These are phyloP conservation scores for Cybosia mesomella DNA, from an alignment of 2,888 invertebrate genomes.

Conservation along the genomic window DNA sequence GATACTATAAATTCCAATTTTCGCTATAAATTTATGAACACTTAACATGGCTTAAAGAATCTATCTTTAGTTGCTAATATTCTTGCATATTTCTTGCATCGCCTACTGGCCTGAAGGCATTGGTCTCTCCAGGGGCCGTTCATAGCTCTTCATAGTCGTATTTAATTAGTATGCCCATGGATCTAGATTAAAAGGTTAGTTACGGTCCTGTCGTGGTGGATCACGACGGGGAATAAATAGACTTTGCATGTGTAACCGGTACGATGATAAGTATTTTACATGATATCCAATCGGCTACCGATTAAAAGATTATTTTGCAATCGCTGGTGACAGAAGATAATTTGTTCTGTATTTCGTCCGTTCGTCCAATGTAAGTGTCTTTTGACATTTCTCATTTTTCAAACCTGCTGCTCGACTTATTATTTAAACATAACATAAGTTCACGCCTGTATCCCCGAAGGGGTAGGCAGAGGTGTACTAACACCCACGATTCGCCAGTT, in stretches of 20 bases:
- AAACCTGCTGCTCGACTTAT: no score
- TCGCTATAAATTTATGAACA: slow-evolving; percentile 19
- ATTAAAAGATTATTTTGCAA: slow-evolving; percentile 15
- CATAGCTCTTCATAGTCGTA: slow-evolving; percentile 46
- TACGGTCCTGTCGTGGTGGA: slow-evolving; percentile 38
- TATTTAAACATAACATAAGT: no score
- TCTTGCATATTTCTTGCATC: slow-evolving; percentile 32
- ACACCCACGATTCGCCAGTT: no score
- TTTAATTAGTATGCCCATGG: slow-evolving; percentile 51
- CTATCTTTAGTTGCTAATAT: slow-evolving; percentile 44
- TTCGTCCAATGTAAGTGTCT: background rate
- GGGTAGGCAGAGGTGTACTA: no score
- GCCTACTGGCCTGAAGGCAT: slow-evolving; percentile 10
- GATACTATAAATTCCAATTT: slow-evolving; percentile 18
- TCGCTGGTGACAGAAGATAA: slow-evolving; percentile 10
- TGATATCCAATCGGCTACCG: slow-evolving; percentile 1
- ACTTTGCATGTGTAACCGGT: slow-evolving; percentile 15
- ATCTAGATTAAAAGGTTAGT: slow-evolving; percentile 54
- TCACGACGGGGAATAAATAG: slow-evolving; percentile 15
- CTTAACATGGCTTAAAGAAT: slow-evolving; percentile 19
- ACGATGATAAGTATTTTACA: background rate
- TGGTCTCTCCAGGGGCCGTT: background rate
- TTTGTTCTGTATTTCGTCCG: background rate
- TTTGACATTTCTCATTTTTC: background rate
- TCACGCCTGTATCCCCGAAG: no score